phyloP scores from a whole-genome alignment of 2,888 invertebrate genomes.

The Cephalotes varians region DNA sequence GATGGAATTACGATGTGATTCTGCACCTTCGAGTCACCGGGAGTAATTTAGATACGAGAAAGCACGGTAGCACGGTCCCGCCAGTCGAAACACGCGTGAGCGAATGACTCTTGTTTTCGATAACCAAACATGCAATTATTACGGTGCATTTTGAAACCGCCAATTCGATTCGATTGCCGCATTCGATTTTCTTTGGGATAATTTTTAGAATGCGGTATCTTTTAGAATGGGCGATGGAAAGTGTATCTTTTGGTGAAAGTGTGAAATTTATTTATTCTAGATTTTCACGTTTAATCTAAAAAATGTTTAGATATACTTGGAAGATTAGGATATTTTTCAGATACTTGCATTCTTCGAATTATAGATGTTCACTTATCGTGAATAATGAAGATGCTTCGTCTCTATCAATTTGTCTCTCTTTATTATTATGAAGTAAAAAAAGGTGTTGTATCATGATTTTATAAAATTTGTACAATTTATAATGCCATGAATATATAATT shows the following conservation, averaged over 20 bases:
- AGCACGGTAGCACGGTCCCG: background rate
- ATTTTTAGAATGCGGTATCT: background rate
- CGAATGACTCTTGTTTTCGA: constrained; percentile 66
- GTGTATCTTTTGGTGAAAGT: background rate
- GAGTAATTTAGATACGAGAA: constrained; percentile 69
- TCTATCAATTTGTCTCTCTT: background rate
- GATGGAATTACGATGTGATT: constrained; percentile 51
- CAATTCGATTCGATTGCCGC: background rate
- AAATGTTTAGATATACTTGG: background rate
- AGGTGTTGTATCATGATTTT: background rate
- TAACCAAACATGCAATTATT: constrained; percentile 75
- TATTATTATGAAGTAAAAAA: background rate
- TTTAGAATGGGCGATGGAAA: background rate
- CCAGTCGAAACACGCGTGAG: constrained; percentile 4
- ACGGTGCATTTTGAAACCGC: background rate
- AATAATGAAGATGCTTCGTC: background rate
- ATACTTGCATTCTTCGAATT: background rate
- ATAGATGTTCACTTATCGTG: too few species aligned
- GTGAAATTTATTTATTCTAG: background rate
- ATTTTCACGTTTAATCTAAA: background rate
- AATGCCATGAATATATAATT: background rate
- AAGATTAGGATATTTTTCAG: background rate
- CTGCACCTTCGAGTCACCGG: constrained; percentile 29
- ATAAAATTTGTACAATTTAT: background rate
- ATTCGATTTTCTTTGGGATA: background rate